Evolutionary conservation across 2,888 invertebrate genomes (phyloP).

Genomic region (Hetaerina titia): DNA sequence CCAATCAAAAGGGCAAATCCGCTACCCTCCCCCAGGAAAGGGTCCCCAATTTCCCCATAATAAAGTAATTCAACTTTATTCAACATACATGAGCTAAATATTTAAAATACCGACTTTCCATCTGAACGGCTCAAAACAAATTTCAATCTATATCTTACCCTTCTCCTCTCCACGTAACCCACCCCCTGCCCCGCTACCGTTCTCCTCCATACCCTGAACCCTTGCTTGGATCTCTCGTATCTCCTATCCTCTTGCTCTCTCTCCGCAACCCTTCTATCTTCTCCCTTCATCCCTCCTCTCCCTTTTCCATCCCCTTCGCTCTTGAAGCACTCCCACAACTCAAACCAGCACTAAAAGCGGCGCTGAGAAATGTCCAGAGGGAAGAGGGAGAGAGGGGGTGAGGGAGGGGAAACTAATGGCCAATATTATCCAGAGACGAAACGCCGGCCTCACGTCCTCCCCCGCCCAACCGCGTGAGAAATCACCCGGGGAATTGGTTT

Average conservation of each 20-base stretch:
- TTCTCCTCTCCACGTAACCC: neutral
- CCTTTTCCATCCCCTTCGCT: neutral
- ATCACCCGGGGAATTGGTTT: constrained; percentile 12
- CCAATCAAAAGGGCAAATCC: neutral
- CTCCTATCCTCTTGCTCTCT: neutral
- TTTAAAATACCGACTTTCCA: neutral
- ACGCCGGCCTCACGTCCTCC: neutral
- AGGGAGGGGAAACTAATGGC: neutral
- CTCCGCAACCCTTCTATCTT: neutral
- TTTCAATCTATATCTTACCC: neutral
- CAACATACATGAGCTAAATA: neutral
- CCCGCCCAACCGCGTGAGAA: neutral
- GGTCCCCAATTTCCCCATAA: neutral
- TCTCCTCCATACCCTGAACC: neutral
- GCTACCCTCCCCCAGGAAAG: neutral
- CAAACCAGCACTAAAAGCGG: neutral
- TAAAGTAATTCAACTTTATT: neutral
- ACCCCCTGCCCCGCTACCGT: too few relatives aligned
- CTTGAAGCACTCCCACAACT: neutral
- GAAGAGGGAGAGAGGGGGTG: neutral
- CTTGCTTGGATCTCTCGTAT: neutral
- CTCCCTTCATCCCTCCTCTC: neutral
- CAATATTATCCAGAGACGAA: constrained; percentile 8
- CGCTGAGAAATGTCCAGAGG: neutral
- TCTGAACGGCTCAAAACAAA: neutral